Percentiles rank a stretch among this genome's conserved stretches.
phyloP scores from a whole-genome alignment of 2,113 vertebrate genomes.

The Hippolais icterina region DNA sequence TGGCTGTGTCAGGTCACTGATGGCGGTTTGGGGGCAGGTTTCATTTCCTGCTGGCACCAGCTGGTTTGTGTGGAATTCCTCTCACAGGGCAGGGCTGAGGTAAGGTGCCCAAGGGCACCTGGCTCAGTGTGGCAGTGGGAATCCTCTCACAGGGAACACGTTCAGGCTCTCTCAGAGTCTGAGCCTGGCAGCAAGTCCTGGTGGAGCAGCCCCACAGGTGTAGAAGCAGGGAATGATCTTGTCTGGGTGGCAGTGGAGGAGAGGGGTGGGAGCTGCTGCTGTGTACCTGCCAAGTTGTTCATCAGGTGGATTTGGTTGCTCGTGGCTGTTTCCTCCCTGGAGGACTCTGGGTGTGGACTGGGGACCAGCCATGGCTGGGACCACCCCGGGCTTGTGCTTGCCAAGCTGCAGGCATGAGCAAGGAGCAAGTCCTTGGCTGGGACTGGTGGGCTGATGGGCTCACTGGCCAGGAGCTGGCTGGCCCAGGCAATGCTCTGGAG shows the following conservation, averaged over 20 bases:
- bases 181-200: background rate
- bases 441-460: background rate
- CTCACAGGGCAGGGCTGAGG: fast-evolving
- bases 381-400: background rate
- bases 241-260: no score
- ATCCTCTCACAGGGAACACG: fast-evolving
- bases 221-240: background rate
- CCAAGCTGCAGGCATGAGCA: background rate
- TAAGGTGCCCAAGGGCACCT: background rate
- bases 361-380: background rate
- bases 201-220: no score
- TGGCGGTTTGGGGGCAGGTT: fast-evolving
- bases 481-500: background rate
- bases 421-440: background rate
- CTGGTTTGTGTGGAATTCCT: background rate
- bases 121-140: background rate
- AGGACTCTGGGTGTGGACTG: no score
- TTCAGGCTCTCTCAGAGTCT: background rate
- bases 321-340: background rate
- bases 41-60: background rate
- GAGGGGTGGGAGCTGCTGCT: background rate
- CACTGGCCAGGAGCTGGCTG: fast-evolving
- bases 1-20: background rate
- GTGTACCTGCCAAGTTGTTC: fast-evolving
- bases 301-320: background rate